Percentiles rank a stretch among this genome's conserved stretches.
phyloP scores from a whole-genome alignment of 2,888 invertebrate genomes.

The Synanthedon tipuliformis region DNA sequence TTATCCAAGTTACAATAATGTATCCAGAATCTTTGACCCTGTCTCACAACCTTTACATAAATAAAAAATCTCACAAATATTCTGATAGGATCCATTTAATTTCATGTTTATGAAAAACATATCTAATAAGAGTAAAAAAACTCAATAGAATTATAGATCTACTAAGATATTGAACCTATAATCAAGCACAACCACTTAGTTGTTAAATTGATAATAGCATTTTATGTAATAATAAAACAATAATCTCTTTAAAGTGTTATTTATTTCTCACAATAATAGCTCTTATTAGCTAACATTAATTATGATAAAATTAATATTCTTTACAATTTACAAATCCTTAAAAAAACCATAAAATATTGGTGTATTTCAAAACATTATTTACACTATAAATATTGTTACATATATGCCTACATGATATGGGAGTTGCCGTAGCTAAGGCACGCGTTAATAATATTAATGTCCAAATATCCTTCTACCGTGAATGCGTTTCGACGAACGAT shows the following conservation, averaged over 20 bases:
- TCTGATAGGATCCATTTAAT: not conserved
- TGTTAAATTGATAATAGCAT: no score
- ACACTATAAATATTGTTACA: conserved; percentile 64
- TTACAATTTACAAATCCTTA: conserved; percentile 71
- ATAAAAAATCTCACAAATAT: not conserved
- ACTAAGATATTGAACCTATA: no score
- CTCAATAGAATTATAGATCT: no score
- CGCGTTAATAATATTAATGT: conserved; percentile 48
- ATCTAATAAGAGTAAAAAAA: not conserved
- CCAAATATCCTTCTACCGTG: conserved; percentile 29
- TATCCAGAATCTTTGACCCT: no score
- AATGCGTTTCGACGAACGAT: conserved; percentile 23
- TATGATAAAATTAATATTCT: conserved; percentile 66
- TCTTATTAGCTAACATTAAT: conserved; percentile 67
- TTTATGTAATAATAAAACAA: conserved; percentile 39
- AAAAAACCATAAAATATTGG: conserved; percentile 70
- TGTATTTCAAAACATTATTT: conserved; percentile 63
- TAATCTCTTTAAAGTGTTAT: conserved; percentile 52
- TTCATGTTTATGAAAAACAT: not conserved
- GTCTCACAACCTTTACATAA: no score
- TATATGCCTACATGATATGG: conserved; percentile 65
- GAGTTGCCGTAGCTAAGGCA: conserved; percentile 64
- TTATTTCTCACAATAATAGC: conserved; percentile 69
- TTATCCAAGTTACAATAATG: no score
- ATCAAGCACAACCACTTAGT: no score